Evolutionary conservation across 2,113 vertebrate genomes (phyloP), one percentile per base, ranked within the genome.

Genomic region (Panurus biarmicus): DNA sequence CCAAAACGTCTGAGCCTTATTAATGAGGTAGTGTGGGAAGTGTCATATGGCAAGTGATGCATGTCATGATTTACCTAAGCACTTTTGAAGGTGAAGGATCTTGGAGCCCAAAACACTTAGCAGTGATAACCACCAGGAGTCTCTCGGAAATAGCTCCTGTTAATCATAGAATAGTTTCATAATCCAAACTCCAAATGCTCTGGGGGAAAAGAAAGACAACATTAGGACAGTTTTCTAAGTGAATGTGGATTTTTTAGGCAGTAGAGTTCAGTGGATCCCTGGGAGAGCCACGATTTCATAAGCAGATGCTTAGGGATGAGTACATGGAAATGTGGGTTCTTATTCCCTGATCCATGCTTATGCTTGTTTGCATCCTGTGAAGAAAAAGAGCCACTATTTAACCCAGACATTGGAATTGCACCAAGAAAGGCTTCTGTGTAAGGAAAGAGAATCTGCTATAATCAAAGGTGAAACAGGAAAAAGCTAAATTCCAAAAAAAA

Each of bases 41-140:
- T 85, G 89, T 95, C 78, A 33, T 47, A n/a, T 6, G 31, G 71
- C 81, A 85, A 94, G 25, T 5, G 14, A 58, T 89, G 74, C 71
- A 20, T 83, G 38, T 60, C 66, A 33, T 71, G 60, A 82, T 94
- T 89, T 93, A 72, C 48, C 89, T 51, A 66, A 72, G 65, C 67
- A 56, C 67, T 95, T 91, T 2, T 50, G 74, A 85, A 95, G 74
- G 89, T 90, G 94, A 93, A 73, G 71, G 66, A 83, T 87, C 56
- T 47, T 45, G 31, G 16, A 72, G 61, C 82, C 51, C 69, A 54
- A 56, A 93, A 64, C 5, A 2, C 44, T 78, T 33, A 60, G 83
- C 51, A 40, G 0, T 62, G 71, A 57, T 66, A 83, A 69, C 0
- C 1, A 40, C 64, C 67, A 56, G 29, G 50, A 69, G 18, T 77